These are phyloP conservation scores for Dicyrtomina minuta DNA, from an alignment of 2,888 invertebrate genomes.

Conservation along the genomic window DNA sequence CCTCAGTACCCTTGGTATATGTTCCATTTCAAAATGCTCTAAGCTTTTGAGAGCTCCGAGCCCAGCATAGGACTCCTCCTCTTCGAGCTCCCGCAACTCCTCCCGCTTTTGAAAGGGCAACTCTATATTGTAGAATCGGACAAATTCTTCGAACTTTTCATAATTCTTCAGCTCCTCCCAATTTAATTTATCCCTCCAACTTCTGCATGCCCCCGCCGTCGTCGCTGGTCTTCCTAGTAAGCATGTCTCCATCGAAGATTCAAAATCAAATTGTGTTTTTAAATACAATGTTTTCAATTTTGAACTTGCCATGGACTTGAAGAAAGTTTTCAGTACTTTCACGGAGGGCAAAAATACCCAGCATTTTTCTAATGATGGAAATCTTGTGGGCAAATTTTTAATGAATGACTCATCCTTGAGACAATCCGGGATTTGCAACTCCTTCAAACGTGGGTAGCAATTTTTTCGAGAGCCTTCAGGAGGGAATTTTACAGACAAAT, in stretches of 20 bases:
- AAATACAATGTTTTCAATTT: slow-evolving; percentile 41
- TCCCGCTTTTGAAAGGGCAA: slow-evolving; percentile 37
- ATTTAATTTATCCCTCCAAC: slow-evolving; percentile 19
- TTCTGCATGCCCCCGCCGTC: slow-evolving; percentile 6
- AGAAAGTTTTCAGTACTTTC: slow-evolving; percentile 42
- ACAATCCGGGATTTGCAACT: slow-evolving; percentile 47
- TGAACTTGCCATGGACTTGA: slow-evolving; percentile 40
- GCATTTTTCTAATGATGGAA: slow-evolving; percentile 43
- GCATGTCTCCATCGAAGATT: slow-evolving; percentile 45
- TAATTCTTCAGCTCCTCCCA: slow-evolving; percentile 40
- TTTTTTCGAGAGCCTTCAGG: slow-evolving; percentile 25
- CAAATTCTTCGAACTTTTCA: slow-evolving; percentile 44
- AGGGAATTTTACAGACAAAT: slow-evolving; percentile 38
- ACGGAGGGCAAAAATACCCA: slow-evolving; percentile 43
- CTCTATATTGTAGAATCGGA: slow-evolving; percentile 48
- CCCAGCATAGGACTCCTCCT: slow-evolving; percentile 37
- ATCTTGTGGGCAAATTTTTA: slow-evolving; percentile 35
- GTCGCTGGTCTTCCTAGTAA: slow-evolving; percentile 31
- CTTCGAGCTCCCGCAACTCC: slow-evolving; percentile 35
- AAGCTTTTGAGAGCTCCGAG: slow-evolving; percentile 40
- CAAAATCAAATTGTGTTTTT: slow-evolving; percentile 51
- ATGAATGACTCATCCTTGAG: slow-evolving; percentile 45
- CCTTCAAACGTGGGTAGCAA: slow-evolving; percentile 22
- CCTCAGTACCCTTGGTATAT: slow-evolving; percentile 43
- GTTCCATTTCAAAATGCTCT: slow-evolving; percentile 43